Base-by-base conservation (phyloP, 2,113 vertebrate genomes). In the Hippocampus barbouri region DNA sequence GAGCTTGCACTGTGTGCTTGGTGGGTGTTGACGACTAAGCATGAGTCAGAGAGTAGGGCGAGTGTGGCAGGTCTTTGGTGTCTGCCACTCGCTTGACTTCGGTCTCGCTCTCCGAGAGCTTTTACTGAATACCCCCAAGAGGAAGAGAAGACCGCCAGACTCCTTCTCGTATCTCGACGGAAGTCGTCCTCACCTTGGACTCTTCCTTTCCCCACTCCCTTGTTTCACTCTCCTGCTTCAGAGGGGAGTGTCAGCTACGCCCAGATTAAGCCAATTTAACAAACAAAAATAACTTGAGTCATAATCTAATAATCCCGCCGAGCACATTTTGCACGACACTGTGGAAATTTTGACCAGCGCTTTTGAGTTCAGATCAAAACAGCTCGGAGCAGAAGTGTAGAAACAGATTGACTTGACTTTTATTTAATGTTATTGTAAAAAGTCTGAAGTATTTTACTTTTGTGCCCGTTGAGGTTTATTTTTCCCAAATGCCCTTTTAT, bases 1-100 rank as follows among this genome's bases (percentile, higher is more conserved):
- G 87, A 89, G 88, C 86, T 88, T 88, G 89, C 82, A 89, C 89
- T 91, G 88, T 90, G 87, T 89, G 86, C 82, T 41, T 81, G 82
- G 83, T 85, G 87, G 85, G 83, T 88, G 84, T 83, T 86, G 88
- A 83, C 80, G 69, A 79, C 86, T 88, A 85, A 87, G 87, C 87
- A 84, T 90, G 89, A 91, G 87, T 91, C 89, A 89, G 87, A 86
- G 75, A 78, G 79, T 72, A 76, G 83, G 80, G 83, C 78, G 87
- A 84, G 89, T 87, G 87, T 78, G 88, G 89, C 85, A 89, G 85
- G 87, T 89, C 88, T 86, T 76, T 66, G 81, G 86, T 59, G 56
- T 78, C 83, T 78, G 85, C 77, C 86, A 84, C 83, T 66, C 7
- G 73, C 10, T 74, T 77, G 64, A 49, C 80, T 81, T 74, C 51